Percentiles rank a stretch among this genome's conserved stretches.
Evolutionary conservation across 2,113 vertebrate species (phyloP).

Genomic region (Salvelinus fontinalis): DNA sequence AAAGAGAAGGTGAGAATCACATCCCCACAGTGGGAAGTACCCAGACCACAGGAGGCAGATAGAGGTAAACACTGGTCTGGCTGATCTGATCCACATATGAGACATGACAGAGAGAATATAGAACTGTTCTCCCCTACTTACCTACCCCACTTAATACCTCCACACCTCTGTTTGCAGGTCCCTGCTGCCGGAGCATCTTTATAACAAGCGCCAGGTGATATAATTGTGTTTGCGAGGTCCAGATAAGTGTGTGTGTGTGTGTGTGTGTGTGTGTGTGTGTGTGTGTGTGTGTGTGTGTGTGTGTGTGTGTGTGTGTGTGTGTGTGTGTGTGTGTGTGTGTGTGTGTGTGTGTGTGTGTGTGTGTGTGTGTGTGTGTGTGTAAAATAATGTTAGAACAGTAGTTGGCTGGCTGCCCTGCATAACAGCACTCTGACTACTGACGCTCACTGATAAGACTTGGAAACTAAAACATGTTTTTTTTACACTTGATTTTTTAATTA

Average conservation of each 20-base stretch:
- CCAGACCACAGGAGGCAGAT: no score
- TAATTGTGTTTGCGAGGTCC: conserved; percentile 43
- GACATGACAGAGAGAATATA: no score
- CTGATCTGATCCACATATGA: no score
- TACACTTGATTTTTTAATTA: neutral
- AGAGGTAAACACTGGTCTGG: neutral
- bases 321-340: no score
- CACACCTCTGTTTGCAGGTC: conserved; percentile 9
- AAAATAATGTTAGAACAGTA: neutral
- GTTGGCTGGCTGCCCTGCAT: conserved; percentile 1
- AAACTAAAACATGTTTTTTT: neutral
- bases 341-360: no score
- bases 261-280: neutral
- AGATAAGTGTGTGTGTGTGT: conserved; percentile 54
- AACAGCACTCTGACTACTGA: neutral
- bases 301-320: no score
- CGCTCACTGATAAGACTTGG: neutral
- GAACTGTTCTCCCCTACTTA: neutral
- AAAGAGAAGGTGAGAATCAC: neutral
- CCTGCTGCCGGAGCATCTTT: conserved; percentile 49
- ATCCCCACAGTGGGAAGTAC: neutral
- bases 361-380: no score
- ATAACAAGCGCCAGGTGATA: conserved; percentile 33
- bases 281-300: no score
- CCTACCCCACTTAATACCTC: conserved; percentile 26